phyloP scores from a whole-genome alignment of 2,797 vertebrate species.

The Lepus oiostolus region DNA sequence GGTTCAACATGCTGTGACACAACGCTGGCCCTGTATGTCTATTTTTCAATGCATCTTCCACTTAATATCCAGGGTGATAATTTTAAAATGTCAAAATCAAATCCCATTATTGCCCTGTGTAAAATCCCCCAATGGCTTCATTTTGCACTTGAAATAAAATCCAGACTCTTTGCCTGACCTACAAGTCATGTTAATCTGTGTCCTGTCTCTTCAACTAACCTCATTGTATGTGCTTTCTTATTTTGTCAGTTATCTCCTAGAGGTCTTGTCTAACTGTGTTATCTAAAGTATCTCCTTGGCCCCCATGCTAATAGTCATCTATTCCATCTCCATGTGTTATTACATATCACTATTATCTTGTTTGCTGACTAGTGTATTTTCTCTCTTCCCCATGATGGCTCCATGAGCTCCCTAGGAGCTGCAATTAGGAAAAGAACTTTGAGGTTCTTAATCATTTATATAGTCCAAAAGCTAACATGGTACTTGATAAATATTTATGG shows the following conservation, averaged over 20 bases:
- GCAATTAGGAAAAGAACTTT: background rate
- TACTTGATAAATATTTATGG: slow-evolving; percentile 50
- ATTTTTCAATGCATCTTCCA: background rate
- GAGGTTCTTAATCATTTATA: slow-evolving; percentile 5
- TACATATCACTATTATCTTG: background rate
- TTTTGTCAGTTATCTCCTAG: background rate
- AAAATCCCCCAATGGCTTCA: background rate
- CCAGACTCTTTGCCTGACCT: background rate
- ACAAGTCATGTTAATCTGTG: background rate
- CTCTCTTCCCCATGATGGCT: background rate
- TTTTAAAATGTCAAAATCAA: slow-evolving; percentile 50
- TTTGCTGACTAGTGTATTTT: slow-evolving; percentile 27
- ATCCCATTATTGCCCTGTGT: background rate
- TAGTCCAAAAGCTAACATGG: background rate
- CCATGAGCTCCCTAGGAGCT: background rate
- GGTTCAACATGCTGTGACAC: too few relatives aligned
- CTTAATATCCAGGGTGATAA: background rate
- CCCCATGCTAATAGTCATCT: background rate
- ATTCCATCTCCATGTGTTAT: background rate
- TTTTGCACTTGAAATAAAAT: background rate
- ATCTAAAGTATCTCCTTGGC: background rate
- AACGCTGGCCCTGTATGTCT: too few relatives aligned
- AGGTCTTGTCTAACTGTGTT: background rate
- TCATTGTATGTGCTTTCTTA: background rate
- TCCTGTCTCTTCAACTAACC: background rate